A percentile compares a stretch with the other conserved stretches of the same genome.
Conservation (phyloP, 1,140 invertebrate species). For the Phymorhynchus buccinoides region DNA sequence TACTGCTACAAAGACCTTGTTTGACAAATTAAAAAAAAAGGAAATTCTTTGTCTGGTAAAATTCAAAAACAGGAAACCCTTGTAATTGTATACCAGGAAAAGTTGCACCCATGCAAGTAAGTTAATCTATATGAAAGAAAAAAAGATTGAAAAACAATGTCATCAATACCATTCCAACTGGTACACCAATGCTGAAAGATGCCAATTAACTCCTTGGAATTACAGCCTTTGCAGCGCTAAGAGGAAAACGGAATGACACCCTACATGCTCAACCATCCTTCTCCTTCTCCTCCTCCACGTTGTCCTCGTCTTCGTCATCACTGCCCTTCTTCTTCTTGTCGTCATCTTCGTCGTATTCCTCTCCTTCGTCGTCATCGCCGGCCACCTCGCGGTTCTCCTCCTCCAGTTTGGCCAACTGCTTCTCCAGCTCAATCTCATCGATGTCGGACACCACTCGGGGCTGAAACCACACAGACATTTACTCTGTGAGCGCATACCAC, state of each 20-base stretch:
- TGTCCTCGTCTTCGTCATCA: conserved; percentile 29
- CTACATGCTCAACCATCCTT: conserved; percentile 9
- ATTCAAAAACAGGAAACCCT: no score
- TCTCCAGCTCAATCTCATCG: conserved; percentile 91
- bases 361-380: conserved; percentile 75
- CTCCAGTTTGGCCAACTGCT: conserved; percentile 94
- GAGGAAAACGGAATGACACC: not conserved
- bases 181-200: not conserved
- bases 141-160: no score
- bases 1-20: no score
- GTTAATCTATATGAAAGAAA: no score
- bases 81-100: no score
- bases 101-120: no score
- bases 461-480: conserved; percentile 75
- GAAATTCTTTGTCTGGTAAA: no score
- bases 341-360: conserved; percentile 71
- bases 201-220: not conserved
- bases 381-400: conserved; percentile 94
- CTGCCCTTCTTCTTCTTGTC: conserved; percentile 74
- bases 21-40: no score
- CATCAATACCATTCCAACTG: no score
- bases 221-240: not conserved
- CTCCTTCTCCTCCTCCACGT: conserved; percentile 32
- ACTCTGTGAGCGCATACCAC: no score
- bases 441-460: conserved; percentile 98